Conservation (phyloP, 2,888 invertebrate genomes). For the Halocaridina rubra region DNA sequence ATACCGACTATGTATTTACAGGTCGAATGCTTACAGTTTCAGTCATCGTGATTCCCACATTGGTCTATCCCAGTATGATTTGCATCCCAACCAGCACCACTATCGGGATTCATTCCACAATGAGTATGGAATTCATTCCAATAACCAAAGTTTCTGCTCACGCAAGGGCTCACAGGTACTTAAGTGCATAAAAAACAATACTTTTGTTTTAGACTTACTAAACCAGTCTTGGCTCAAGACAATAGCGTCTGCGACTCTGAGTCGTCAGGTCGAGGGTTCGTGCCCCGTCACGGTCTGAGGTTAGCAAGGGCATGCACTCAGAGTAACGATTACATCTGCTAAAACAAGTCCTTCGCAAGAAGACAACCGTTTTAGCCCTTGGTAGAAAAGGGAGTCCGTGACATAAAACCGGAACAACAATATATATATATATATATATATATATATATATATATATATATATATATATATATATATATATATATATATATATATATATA, state of each 20-base stretch:
- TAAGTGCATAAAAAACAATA: background rate
- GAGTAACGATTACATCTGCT: too few species aligned
- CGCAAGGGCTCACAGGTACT: conserved; percentile 38
- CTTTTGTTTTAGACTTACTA: background rate
- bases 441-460: background rate
- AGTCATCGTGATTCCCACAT: conserved; percentile 33
- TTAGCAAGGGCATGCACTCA: too few species aligned
- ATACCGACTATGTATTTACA: background rate
- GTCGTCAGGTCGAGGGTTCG: too few species aligned
- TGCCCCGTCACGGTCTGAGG: too few species aligned
- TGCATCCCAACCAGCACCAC: conserved; percentile 28
- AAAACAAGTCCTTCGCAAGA: too few species aligned
- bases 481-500: background rate
- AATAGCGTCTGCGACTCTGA: too few species aligned
- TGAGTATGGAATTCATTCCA: conserved; percentile 35
- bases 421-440: too few species aligned
- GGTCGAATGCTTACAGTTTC: conserved; percentile 43
- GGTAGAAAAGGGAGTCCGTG: too few species aligned
- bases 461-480: background rate
- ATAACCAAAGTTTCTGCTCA: conserved; percentile 39
- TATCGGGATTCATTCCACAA: conserved; percentile 13
- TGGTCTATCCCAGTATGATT: conserved; percentile 35
- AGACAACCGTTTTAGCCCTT: too few species aligned
- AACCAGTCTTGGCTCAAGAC: background rate
- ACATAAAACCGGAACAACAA: too few species aligned